Evolutionary conservation across 2,888 invertebrate species (phyloP).

Genomic region (Trichogramma evanescens): DNA sequence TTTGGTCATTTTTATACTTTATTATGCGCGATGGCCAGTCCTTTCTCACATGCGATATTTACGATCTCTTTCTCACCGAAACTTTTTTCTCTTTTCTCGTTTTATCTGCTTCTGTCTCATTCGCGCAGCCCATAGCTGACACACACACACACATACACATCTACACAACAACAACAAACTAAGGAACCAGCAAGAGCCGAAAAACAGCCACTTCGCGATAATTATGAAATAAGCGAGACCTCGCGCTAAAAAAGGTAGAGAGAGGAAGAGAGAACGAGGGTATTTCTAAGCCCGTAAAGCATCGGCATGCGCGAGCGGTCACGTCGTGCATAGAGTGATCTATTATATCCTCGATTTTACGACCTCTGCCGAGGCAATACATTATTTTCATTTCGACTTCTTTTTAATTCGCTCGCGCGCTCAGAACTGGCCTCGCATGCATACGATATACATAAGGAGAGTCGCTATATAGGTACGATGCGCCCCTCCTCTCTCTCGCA

Average conservation of each 20-base stretch:
- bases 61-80: constrained; percentile 9
- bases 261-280: too few species aligned
- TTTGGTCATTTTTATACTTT: too few species aligned
- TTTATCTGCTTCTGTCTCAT: not conserved
- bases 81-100: not conserved
- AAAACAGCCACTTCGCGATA: constrained; percentile 9
- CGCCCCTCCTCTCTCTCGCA: not conserved
- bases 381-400: not conserved
- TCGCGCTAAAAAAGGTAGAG: not conserved
- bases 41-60: constrained; percentile 7
- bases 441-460: too few species aligned
- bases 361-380: not conserved
- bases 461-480: too few species aligned
- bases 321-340: constrained; percentile 6
- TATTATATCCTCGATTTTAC: constrained; percentile 9
- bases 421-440: too few species aligned
- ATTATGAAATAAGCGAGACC: constrained; percentile 13
- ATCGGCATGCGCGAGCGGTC: not conserved
- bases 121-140: too few species aligned
- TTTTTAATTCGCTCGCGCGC: too few species aligned
- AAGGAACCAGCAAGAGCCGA: not conserved
- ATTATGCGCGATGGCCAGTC: not conserved
- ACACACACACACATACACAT: too few species aligned
- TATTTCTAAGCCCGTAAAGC: constrained; percentile 3
- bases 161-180: too few species aligned